Conservation (phyloP, 1,140 invertebrate genomes). For the Monomorium pharaonis region DNA sequence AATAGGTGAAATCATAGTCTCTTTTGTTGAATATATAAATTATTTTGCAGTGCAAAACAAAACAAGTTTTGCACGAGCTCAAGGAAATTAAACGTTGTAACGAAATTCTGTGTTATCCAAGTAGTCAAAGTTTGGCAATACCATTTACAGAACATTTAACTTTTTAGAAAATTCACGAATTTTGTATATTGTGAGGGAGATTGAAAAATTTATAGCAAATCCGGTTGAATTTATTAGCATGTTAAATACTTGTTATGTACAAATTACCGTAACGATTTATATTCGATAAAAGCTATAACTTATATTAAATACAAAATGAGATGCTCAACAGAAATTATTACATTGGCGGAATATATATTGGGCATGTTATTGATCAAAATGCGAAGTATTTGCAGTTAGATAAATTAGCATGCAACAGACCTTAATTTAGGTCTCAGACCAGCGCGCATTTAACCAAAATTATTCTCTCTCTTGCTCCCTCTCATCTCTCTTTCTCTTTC, state of each 20-base stretch:
- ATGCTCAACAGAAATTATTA: not conserved
- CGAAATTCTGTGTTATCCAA: not conserved
- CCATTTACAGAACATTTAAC: not conserved
- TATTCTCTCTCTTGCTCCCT: not conserved
- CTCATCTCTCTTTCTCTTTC: not conserved
- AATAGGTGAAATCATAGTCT: not conserved
- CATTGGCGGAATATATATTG: not conserved
- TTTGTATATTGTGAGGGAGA: not conserved
- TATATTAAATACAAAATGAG: not conserved
- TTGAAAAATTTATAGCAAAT: constrained; percentile 1
- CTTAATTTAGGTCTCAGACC: not conserved
- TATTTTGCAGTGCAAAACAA: constrained; percentile 35
- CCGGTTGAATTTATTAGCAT: not conserved
- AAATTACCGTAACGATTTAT: constrained; percentile 6
- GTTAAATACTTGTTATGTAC: not conserved
- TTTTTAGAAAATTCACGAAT: constrained; percentile 16
- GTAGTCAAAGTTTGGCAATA: not conserved
- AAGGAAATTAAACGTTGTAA: constrained; percentile 22
- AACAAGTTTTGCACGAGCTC: not conserved
- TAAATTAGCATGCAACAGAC: not conserved
- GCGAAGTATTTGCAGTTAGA: not conserved
- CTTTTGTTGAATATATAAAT: not conserved
- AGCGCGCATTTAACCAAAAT: not conserved
- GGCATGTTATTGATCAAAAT: not conserved
- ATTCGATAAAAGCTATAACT: not conserved